A percentile compares a stretch with the other conserved stretches of the same genome.
Conservation (phyloP, 2,888 invertebrate genomes). For the Aphidoletes aphidimyza region DNA sequence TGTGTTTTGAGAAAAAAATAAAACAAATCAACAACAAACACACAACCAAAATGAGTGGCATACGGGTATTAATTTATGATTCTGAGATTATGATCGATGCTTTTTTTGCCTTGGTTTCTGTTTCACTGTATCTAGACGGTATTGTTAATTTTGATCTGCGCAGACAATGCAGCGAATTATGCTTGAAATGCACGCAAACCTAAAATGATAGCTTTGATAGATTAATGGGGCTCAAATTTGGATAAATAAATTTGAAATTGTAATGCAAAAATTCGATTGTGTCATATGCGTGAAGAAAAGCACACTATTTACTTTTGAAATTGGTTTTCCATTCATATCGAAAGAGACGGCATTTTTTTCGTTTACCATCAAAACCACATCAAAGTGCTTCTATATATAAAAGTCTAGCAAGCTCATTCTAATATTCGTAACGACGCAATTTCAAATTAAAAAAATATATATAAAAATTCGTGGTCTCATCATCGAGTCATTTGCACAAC, state of each 20-base stretch:
- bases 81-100: constrained; percentile 33
- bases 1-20: not conserved
- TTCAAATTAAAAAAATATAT: too few species aligned
- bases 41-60: not conserved
- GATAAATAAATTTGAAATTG: too few species aligned
- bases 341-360: not conserved
- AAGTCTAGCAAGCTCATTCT: not conserved
- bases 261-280: not conserved
- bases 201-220: not conserved
- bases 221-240: constrained; percentile 19
- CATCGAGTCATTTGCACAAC: not conserved
- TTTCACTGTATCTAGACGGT: too few species aligned
- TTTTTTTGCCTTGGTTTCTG: not conserved
- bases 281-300: too few species aligned
- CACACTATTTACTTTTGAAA: not conserved
- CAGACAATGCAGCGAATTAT: too few species aligned
- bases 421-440: not conserved
- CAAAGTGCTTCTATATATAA: not conserved
- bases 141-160: too few species aligned
- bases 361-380: not conserved
- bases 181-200: constrained; percentile 19
- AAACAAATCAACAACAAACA: not conserved
- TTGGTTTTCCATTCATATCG: not conserved
- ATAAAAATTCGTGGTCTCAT: not conserved
- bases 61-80: constrained; percentile 43